Evolutionary conservation across 2,888 invertebrate species (phyloP).

Genomic region (Salticus scenicus): DNA sequence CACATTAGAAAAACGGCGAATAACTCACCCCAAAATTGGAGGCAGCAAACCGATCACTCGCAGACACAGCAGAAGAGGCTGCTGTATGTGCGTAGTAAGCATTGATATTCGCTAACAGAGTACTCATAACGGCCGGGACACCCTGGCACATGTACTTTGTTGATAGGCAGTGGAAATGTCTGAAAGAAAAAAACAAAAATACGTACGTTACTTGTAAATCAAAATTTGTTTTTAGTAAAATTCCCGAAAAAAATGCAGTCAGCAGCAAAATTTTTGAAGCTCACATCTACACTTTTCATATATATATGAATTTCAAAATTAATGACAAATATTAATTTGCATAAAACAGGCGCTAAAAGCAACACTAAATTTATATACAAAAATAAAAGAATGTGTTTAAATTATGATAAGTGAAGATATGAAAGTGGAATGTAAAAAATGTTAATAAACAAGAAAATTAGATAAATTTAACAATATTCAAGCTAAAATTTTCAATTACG

Average conservation of each 20-base stretch:
- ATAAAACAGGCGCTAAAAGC: too few species aligned
- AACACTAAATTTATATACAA: too few species aligned
- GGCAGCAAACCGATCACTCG: constrained; percentile 98
- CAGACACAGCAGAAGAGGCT: constrained; percentile 97
- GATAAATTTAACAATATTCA: too few species aligned
- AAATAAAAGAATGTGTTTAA: too few species aligned
- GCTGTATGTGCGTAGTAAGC: constrained; percentile 99
- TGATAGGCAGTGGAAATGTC: constrained; percentile 99
- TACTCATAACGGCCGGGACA: constrained; percentile 99
- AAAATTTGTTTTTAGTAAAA: background rate
- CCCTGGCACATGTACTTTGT: constrained; percentile 99
- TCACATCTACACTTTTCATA: too few species aligned
- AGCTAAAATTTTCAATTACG: too few species aligned
- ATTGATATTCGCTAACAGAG: constrained; percentile 98
- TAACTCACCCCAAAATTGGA: constrained; percentile 98
- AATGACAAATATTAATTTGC: too few species aligned
- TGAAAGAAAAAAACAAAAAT: constrained; percentile 77
- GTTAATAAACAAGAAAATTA: background rate
- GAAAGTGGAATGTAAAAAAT: background rate
- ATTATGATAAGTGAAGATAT: too few species aligned
- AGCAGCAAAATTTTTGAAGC: too few species aligned
- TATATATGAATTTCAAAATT: too few species aligned
- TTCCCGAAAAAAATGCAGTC: background rate
- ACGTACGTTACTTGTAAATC: background rate
- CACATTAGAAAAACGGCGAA: too few species aligned